These are phyloP conservation scores for Bergia sp. DNA, from an alignment of 92 coral and sea anemone genomes.

Conservation along the genomic window DNA sequence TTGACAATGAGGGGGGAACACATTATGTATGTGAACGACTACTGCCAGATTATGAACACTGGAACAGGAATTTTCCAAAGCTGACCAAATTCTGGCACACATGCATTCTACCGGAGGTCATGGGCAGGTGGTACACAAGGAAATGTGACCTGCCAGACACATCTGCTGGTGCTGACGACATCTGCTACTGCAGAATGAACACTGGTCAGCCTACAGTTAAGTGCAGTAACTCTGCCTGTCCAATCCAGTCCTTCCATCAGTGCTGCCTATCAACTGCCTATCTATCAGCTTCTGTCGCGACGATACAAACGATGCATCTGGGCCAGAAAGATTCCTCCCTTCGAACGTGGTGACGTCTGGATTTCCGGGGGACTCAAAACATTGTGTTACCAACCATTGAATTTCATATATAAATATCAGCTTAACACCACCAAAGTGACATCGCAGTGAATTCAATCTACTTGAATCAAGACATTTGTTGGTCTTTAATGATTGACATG, in stretches of 20 bases:
- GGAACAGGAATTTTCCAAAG: slow-evolving; percentile 51
- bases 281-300: too few relatives aligned
- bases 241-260: slow-evolving; percentile 49
- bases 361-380: too few relatives aligned
- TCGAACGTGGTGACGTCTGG: too few relatives aligned
- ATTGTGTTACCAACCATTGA: too few relatives aligned
- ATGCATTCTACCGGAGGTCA: slow-evolving; percentile 59
- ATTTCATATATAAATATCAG: too few relatives aligned
- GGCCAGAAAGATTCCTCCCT: too few relatives aligned
- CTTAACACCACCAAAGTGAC: too few relatives aligned
- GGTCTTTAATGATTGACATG: too few relatives aligned
- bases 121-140: slow-evolving; percentile 74
- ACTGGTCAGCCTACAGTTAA: slow-evolving; percentile 46
- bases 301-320: too few relatives aligned
- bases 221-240: slow-evolving; percentile 56
- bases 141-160: slow-evolving; percentile 34
- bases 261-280: slow-evolving; percentile 48
- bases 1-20: slow-evolving; percentile 28
- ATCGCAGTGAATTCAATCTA: too few relatives aligned
- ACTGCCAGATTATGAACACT: slow-evolving; percentile 45
- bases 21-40: slow-evolving; percentile 46
- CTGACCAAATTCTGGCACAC: slow-evolving; percentile 60
- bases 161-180: slow-evolving; percentile 6
- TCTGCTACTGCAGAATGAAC: slow-evolving; percentile 56
- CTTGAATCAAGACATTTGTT: too few relatives aligned